Conservation (phyloP, 2,797 vertebrate species). For the Myripristis murdjan region DNA sequence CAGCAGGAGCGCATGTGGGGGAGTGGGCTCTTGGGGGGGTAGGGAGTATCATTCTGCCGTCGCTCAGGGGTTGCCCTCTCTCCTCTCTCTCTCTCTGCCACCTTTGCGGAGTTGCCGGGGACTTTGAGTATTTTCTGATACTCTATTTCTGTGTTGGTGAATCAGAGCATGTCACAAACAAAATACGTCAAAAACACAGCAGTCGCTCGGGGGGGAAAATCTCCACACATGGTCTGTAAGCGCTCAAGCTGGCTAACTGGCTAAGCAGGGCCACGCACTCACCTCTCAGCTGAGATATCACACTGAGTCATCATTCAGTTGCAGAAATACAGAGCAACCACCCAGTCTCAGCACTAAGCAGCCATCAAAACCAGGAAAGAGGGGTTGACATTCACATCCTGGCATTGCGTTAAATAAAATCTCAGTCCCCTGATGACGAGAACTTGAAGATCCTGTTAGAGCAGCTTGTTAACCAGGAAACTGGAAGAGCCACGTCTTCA, state of each 20-base stretch:
- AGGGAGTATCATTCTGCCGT: not conserved
- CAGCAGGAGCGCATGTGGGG: slow-evolving; percentile 1
- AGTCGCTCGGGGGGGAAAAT: slow-evolving; percentile 3
- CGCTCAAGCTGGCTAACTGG: not conserved
- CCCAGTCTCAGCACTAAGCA: slow-evolving; percentile 21
- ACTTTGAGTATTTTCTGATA: slow-evolving; percentile 43
- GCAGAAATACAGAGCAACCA: slow-evolving; percentile 2
- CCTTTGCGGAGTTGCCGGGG: slow-evolving; percentile 19
- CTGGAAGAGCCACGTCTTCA: not conserved
- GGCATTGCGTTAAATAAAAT: not conserved
- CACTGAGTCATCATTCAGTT: slow-evolving; percentile 27
- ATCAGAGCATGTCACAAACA: slow-evolving; percentile 58
- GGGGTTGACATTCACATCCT: not conserved
- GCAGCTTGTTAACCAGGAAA: slow-evolving; percentile 6
- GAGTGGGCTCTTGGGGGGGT: not conserved
- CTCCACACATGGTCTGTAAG: not conserved
- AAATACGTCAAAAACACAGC: slow-evolving; percentile 34
- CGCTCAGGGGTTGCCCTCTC: slow-evolving; percentile 13
- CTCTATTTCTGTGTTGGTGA: slow-evolving; percentile 68
- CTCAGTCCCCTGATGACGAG: not conserved
- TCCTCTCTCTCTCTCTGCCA: slow-evolving; percentile 24
- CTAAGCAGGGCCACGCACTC: slow-evolving; percentile 23
- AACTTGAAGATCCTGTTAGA: not conserved
- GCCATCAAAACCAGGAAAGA: slow-evolving; percentile 10
- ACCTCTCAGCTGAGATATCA: slow-evolving; percentile 31